phyloP scores from a whole-genome alignment of 2,888 invertebrate species.

The Andricus curvator region DNA sequence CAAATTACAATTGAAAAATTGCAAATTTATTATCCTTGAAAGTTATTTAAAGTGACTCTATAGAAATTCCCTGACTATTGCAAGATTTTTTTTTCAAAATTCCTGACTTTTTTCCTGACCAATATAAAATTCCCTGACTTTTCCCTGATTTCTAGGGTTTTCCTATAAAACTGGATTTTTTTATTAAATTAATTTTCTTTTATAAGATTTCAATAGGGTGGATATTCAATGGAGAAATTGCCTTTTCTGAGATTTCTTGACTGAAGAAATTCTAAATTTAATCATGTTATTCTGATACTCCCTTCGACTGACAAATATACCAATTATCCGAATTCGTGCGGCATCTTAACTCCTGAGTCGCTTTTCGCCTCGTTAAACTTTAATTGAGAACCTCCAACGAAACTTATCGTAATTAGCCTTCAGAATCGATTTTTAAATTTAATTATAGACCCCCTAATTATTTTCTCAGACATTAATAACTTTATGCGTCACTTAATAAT shows the following conservation, averaged over 20 bases:
- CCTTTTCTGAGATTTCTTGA: background rate
- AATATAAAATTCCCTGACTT: no score
- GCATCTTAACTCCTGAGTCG: background rate
- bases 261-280: background rate
- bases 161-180: no score
- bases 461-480: no score
- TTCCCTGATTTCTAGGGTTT: no score
- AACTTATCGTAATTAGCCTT: background rate
- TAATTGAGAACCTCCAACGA: background rate
- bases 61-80: no score
- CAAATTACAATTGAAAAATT: no score
- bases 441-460: no score
- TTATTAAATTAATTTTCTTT: background rate
- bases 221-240: background rate
- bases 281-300: background rate
- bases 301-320: background rate
- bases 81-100: no score
- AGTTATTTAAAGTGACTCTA: no score
- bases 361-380: slow-evolving; percentile 1
- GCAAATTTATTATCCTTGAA: no score
- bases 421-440: background rate
- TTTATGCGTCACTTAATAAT: no score
- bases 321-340: background rate
- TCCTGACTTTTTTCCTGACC: no score
- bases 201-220: background rate